A percentile compares a stretch with the other conserved stretches of the same genome.
Conservation (phyloP, 35 echinoderm and acorn worm species). For the Holothuria glaberrima region DNA sequence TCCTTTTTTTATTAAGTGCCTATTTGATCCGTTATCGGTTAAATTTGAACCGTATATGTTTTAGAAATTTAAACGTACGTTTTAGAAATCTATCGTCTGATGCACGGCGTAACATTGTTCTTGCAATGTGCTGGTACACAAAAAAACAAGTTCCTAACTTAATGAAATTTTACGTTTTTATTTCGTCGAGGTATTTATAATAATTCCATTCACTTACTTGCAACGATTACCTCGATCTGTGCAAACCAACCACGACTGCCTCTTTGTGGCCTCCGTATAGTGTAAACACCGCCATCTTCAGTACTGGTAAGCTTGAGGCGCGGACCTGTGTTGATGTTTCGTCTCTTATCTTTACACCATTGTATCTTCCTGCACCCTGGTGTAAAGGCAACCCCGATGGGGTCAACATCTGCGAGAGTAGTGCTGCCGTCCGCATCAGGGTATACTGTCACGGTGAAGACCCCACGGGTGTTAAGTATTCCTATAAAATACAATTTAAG, state of each 20-base stretch:
- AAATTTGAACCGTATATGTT: too few relatives aligned
- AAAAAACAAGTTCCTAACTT: too few relatives aligned
- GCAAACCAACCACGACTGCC: background rate
- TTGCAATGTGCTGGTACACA: too few relatives aligned
- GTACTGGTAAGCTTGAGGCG: background rate
- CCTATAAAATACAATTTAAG: too few relatives aligned
- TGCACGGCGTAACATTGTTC: too few relatives aligned
- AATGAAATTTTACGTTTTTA: too few relatives aligned
- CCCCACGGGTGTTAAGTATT: slow-evolving; percentile 5
- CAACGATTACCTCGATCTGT: background rate
- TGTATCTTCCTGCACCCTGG: background rate
- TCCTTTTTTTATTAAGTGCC: too few relatives aligned
- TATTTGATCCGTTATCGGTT: too few relatives aligned
- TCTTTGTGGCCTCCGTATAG: background rate
- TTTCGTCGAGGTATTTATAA: too few relatives aligned
- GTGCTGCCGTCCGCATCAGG: background rate
- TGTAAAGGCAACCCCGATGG: background rate
- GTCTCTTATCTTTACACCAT: background rate
- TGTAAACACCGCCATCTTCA: background rate
- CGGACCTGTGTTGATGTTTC: background rate
- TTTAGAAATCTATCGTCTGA: too few relatives aligned
- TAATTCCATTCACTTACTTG: slow-evolving; percentile 29
- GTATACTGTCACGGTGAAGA: slow-evolving; percentile 9
- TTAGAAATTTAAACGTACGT: too few relatives aligned
- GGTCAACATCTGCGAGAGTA: background rate